A percentile compares a stretch with the other conserved stretches of the same genome.
phyloP scores from a whole-genome alignment of 2,797 vertebrate genomes.

The Peromyscus aztecus region DNA sequence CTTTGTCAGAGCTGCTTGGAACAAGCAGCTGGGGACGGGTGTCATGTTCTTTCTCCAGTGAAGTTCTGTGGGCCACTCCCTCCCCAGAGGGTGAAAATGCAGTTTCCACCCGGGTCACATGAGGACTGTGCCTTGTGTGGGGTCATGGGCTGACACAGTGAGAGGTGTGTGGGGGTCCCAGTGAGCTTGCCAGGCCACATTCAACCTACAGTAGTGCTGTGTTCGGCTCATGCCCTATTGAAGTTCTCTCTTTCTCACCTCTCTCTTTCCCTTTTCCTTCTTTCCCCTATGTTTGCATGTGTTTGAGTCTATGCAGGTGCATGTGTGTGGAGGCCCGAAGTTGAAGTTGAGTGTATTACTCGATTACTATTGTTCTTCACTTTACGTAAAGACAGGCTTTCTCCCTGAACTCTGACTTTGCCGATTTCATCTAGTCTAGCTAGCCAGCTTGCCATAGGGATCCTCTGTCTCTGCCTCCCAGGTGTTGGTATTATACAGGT shows the following conservation, averaged over 20 bases:
- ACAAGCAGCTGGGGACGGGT: background rate
- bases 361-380: background rate
- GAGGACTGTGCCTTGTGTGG: too few species aligned
- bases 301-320: background rate
- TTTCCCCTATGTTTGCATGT: background rate
- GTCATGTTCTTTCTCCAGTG: rapidly evolving
- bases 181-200: background rate
- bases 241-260: too few species aligned
- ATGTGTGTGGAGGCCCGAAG: background rate
- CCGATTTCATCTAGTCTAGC: background rate
- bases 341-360: background rate
- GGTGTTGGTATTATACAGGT: background rate
- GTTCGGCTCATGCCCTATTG: background rate
- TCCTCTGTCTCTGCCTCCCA: background rate
- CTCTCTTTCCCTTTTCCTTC: too few species aligned
- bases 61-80: rapidly evolving
- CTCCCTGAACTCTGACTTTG: background rate
- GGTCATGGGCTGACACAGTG: background rate
- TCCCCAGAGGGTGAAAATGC: rapidly evolving
- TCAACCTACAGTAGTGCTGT: conserved; percentile 1
- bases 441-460: background rate
- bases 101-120: background rate
- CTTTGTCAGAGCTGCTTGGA: background rate
- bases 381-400: background rate
- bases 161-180: background rate